These are phyloP conservation scores for Glandiceps talaboti DNA, from an alignment of 53 echinoderm and acorn worm species.

Conservation along the genomic window DNA sequence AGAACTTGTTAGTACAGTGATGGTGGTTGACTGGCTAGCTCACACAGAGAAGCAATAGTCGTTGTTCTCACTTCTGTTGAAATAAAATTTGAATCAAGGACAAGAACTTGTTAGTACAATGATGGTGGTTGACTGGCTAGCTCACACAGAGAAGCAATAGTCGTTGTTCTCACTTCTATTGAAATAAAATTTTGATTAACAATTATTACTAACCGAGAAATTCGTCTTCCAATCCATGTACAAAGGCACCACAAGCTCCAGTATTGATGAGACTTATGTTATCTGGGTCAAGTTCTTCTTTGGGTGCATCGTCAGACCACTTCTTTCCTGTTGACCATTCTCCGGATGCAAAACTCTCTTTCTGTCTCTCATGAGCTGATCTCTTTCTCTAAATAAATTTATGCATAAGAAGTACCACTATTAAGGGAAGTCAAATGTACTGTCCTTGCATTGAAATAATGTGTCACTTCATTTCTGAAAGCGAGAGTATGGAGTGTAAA, in stretches of 20 bases:
- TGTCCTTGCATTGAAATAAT: no score
- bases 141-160: slow-evolving; percentile 87
- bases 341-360: slow-evolving; percentile 69
- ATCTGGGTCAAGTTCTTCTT: slow-evolving; percentile 73
- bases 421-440: no score
- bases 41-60: slow-evolving; percentile 85
- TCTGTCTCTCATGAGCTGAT: slow-evolving; percentile 87
- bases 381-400: slow-evolving; percentile 46
- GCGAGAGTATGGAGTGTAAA: no score
- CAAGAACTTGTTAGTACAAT: slow-evolving; percentile 60
- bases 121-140: slow-evolving; percentile 78
- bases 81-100: no score
- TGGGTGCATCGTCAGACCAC: slow-evolving; percentile 87
- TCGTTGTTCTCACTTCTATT: slow-evolving; percentile 69
- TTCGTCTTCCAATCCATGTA: slow-evolving; percentile 93
- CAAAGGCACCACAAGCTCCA: slow-evolving; percentile 95
- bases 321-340: slow-evolving; percentile 93
- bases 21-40: slow-evolving; percentile 78
- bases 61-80: slow-evolving; percentile 63
- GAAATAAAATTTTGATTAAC: no score
- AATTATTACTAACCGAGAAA: slow-evolving; percentile 44
- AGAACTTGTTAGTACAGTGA: slow-evolving; percentile 60
- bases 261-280: slow-evolving; percentile 62
- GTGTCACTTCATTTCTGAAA: no score
- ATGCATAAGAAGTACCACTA: no score